A percentile compares a stretch with the other conserved stretches of the same genome.
Evolutionary conservation across 2,888 invertebrate species (phyloP).

Genomic region (Diarsia mendica): DNA sequence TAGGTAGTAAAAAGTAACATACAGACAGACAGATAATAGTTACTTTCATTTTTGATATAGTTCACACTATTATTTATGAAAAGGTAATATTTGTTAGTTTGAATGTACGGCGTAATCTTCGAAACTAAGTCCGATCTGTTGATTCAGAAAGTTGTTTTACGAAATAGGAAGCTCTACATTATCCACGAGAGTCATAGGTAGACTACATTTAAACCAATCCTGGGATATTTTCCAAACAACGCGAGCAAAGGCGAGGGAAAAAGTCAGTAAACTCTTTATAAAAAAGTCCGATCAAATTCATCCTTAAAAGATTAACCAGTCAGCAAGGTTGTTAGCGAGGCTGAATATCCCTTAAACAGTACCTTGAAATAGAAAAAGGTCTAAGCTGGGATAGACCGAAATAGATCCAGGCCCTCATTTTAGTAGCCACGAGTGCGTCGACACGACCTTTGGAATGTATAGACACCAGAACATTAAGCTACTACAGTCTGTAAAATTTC

Average conservation of each 20-base stretch:
- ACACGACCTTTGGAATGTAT: background rate
- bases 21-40: too few relatives aligned
- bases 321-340: background rate
- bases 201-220: too few relatives aligned
- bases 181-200: too few relatives aligned
- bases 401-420: background rate
- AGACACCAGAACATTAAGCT: too few relatives aligned
- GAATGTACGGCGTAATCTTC: too few relatives aligned
- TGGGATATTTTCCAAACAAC: background rate
- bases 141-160: too few relatives aligned
- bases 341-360: background rate
- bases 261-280: background rate
- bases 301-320: background rate
- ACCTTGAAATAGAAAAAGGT: constrained; percentile 8
- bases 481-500: too few relatives aligned
- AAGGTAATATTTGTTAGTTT: too few relatives aligned
- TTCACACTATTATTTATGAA: too few relatives aligned
- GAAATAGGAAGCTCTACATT: too few relatives aligned
- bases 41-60: too few relatives aligned
- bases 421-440: background rate
- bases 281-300: background rate
- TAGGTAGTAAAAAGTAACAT: background rate
- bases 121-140: too few relatives aligned
- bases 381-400: constrained; percentile 5
- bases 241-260: background rate